phyloP scores from a whole-genome alignment of 2,113 vertebrate species.

The Amazona guildingii region DNA sequence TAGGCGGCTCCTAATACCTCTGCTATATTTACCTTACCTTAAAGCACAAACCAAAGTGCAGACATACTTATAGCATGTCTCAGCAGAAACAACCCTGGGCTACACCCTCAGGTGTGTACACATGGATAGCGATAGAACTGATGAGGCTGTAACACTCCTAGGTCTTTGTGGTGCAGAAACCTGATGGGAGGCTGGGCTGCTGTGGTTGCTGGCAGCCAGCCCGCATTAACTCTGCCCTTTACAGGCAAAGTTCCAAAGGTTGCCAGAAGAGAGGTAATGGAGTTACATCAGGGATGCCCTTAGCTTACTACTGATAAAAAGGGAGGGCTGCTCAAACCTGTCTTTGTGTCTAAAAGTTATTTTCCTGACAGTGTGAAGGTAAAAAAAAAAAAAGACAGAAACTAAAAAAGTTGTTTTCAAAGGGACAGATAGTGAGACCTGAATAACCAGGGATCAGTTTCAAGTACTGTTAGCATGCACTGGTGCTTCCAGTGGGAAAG shows the following conservation, averaged over 20 bases:
- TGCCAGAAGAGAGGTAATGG: neutral
- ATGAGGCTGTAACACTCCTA: accelerated
- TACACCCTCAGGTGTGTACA: neutral
- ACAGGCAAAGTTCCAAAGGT: neutral
- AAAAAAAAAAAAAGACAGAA: neutral
- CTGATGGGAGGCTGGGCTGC: neutral
- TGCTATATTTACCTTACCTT: neutral
- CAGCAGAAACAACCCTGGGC: neutral
- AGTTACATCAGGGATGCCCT: neutral
- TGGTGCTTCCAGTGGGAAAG: neutral
- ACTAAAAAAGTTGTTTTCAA: neutral
- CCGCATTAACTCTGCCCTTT: accelerated
- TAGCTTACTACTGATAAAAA: neutral
- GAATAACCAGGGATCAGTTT: neutral
- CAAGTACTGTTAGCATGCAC: neutral
- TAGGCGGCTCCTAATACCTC: neutral
- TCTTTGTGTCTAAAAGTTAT: neutral
- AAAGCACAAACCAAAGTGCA: neutral
- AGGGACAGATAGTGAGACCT: neutral
- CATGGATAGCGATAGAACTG: neutral
- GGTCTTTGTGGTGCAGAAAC: neutral
- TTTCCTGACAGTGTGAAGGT: neutral
- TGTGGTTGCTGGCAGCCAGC: neutral
- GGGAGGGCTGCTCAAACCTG: neutral
- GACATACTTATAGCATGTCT: neutral